phyloP scores from a whole-genome alignment of 2,113 vertebrate genomes.

The Aptenodytes forsteri region DNA sequence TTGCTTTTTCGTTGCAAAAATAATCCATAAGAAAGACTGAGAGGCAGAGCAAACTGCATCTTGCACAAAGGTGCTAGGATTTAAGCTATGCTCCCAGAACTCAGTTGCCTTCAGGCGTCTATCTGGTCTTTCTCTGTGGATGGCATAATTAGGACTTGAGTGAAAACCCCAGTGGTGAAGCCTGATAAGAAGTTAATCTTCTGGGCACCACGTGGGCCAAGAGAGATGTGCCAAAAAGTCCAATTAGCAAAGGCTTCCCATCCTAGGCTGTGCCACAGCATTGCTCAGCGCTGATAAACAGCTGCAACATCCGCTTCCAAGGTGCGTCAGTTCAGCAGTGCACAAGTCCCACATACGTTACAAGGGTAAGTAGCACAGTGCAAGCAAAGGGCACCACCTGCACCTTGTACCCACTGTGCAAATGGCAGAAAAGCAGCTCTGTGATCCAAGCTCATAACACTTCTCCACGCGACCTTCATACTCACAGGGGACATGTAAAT shows the following conservation, averaged over 20 bases:
- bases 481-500: background rate
- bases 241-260: background rate
- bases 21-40: background rate
- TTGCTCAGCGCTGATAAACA: background rate
- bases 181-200: constrained; percentile 44
- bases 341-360: rapidly evolving
- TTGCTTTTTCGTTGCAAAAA: background rate
- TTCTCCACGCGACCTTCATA: background rate
- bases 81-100: constrained; percentile 15
- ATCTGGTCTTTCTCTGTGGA: background rate
- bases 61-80: constrained; percentile 4
- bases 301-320: rapidly evolving
- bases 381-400: background rate
- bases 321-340: background rate
- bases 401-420: background rate
- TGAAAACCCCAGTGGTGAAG: constrained; percentile 2
- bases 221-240: background rate
- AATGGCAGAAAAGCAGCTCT: background rate
- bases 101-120: constrained; percentile 30
- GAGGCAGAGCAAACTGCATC: background rate
- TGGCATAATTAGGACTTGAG: constrained; percentile 34
- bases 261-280: background rate
- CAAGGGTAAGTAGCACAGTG: rapidly evolving
- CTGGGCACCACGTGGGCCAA: background rate
- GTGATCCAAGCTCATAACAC: background rate